Evolutionary conservation across 2,888 invertebrate species (phyloP), one percentile per base, ranked within the genome.

Genomic region (Teinopalpus imperialis): DNA sequence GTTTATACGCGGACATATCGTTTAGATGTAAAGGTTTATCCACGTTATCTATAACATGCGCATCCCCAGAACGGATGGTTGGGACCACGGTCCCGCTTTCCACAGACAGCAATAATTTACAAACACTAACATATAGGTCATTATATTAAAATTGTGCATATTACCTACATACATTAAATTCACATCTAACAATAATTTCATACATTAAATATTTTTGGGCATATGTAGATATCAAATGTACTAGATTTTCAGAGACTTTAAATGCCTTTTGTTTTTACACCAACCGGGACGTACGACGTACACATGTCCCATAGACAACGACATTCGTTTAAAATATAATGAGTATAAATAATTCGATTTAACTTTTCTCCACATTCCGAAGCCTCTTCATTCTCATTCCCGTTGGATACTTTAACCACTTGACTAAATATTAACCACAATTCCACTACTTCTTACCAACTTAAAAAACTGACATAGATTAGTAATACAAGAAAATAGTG

Each of bases 281-380:
- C n/a, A n/a, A n/a, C n/a, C n/a, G n/a, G n/a, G n/a, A n/a, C n/a
- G n/a, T n/a, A n/a, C n/a, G n/a, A n/a, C n/a, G n/a, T n/a, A n/a
- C n/a, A n/a, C n/a, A n/a, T n/a, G n/a, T n/a, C n/a, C n/a, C n/a
- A n/a, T n/a, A n/a, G n/a, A n/a, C n/a, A n/a, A n/a, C n/a, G n/a
- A n/a, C n/a, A n/a, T n/a, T n/a, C n/a, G n/a, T 31, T 2, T 31
- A 16, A 31, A 14, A 34, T 21, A 13, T 21, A 35, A 32, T 34
- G 42, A 42, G 32, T 42, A 42, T 42, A 26, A 34, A 42, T 34
- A 34, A 42, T 42, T 42, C 9, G 16, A 4, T 26, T 30, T 7
- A 14, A 8, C 26, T 13, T 21, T 23, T n/a, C 16, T 13, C 12
- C 20, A 2, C n/a, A n/a, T 10, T 5, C 9, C 14, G 9, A 9